Conservation (phyloP, 2,888 invertebrate genomes). For the Gandaritis pyraliata region DNA sequence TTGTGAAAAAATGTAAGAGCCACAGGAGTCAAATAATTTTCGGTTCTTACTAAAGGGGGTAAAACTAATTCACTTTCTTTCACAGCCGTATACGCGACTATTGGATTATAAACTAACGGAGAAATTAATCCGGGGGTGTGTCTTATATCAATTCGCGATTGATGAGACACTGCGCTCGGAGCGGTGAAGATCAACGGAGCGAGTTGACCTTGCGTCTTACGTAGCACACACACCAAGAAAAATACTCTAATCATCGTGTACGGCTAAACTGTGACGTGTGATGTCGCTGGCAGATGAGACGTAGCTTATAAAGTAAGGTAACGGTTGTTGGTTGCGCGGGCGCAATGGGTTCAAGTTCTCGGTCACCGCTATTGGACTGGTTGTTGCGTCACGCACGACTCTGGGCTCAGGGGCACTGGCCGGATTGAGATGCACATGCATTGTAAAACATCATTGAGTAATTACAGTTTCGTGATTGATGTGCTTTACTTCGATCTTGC, state of each 20-base stretch:
- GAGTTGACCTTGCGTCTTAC: slow-evolving; percentile 56
- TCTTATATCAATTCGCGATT: slow-evolving; percentile 81
- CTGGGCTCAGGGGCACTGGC: slow-evolving; percentile 62
- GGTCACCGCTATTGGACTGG: slow-evolving; percentile 57
- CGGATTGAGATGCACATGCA: slow-evolving; percentile 62
- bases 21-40: slow-evolving; percentile 63
- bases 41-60: slow-evolving; percentile 53
- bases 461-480: slow-evolving; percentile 3
- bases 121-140: slow-evolving; percentile 60
- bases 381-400: slow-evolving; percentile 71
- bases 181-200: slow-evolving; percentile 70
- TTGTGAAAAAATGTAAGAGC: slow-evolving; percentile 69
- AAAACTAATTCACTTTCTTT: slow-evolving; percentile 49
- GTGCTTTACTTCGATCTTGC: too few relatives aligned
- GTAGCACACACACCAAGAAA: slow-evolving; percentile 53
- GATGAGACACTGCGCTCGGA: slow-evolving; percentile 83
- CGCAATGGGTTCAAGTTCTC: slow-evolving; percentile 73
- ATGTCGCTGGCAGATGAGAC: slow-evolving; percentile 53
- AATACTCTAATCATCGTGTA: slow-evolving; percentile 65
- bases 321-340: slow-evolving; percentile 67
- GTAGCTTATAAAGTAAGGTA: slow-evolving; percentile 71
- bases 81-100: slow-evolving; percentile 48
- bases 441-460: slow-evolving; percentile 42
- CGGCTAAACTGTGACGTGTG: slow-evolving; percentile 47
- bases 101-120: slow-evolving; percentile 64